Evolutionary conservation across 2,797 vertebrate species (phyloP).

Genomic region (Melanogrammus aeglefinus): DNA sequence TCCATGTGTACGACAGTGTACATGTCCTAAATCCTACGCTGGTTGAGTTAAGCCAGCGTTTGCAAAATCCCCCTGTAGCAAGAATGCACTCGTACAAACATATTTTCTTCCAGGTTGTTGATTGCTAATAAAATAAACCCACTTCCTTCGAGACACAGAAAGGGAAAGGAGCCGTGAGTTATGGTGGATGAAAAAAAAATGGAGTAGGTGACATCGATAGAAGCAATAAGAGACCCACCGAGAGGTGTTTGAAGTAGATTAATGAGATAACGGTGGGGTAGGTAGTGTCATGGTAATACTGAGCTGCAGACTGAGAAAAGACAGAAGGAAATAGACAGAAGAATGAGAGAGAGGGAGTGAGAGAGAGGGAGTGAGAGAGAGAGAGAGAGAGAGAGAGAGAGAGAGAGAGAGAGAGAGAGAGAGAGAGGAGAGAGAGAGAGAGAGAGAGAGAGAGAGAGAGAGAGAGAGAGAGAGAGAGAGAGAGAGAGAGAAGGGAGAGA

Average conservation of each 20-base stretch:
- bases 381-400: slow-evolving; percentile 8
- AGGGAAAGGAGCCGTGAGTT: slow-evolving; percentile 54
- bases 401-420: slow-evolving; percentile 7
- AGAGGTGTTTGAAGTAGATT: slow-evolving; percentile 71
- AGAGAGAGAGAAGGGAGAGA: slow-evolving; percentile 10
- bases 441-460: slow-evolving; percentile 14
- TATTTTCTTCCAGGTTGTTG: slow-evolving; percentile 58
- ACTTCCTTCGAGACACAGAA: no score
- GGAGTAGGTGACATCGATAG: slow-evolving; percentile 45
- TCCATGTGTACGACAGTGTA: slow-evolving; percentile 23
- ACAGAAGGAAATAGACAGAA: slow-evolving; percentile 28
- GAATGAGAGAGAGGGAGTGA: slow-evolving; percentile 13
- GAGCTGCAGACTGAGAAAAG: slow-evolving; percentile 36
- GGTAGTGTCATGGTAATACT: slow-evolving; percentile 65
- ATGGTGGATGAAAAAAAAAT: slow-evolving; percentile 63
- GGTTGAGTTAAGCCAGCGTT: slow-evolving; percentile 45
- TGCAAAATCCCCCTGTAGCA: slow-evolving; percentile 47
- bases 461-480: slow-evolving; percentile 2
- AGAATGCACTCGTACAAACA: slow-evolving; percentile 43
- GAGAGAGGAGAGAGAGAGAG: slow-evolving; percentile 1
- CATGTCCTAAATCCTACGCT: slow-evolving; percentile 15
- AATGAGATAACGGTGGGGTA: slow-evolving; percentile 75
- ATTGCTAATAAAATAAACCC: slow-evolving; percentile 55
- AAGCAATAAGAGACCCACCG: slow-evolving; percentile 46
- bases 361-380: slow-evolving; percentile 10